Base-by-base conservation (phyloP, 1,140 invertebrate species). In the Drosophila miranda region DNA sequence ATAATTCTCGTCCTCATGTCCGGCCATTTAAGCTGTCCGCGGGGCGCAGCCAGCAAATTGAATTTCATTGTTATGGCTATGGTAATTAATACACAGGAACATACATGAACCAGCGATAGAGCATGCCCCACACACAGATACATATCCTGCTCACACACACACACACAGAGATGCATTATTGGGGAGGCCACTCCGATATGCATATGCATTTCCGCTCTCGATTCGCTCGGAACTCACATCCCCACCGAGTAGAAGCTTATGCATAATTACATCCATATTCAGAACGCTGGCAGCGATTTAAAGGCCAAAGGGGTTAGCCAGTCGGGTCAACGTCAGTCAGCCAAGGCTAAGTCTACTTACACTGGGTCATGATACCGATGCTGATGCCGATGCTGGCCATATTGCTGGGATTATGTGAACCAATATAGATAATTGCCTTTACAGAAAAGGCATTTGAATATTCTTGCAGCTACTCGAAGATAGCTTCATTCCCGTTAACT, bases 11-110 rank as follows among this genome's bases (percentile, higher is more conserved):
- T 44, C 62, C 46, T 73, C 58, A 74, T 82, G 53, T 71, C 63
- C 64, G 79, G 42, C 52, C 70, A 59, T 69, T 78, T 68, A 48
- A 49, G 34, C 64, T 70, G 52, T 16, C 69, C 56, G 74, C 53
- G 46, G 51, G 70, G 49, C 49, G 51, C 62, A 19, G 52, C 34
- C 60, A 16, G 49, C 59, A 75, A 82, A 71, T 78, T 75, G 60
- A 83, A 78, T 63, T 69, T 60, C 61, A 82, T 83, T 82, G 75
- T 83, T 75, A 51, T 64, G 57, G 57, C 75, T 59, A 50, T 43
- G 58, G 75, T 78, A 72, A 78, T 78, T 75, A 75, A 63, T 74
- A 74, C 60, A 11, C 53, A 49, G 48, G 53, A 19, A 23, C 6
- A 38, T 13, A 13, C 34, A 38, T 38, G 34, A 38, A 38, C 11